phyloP scores from a whole-genome alignment of 2,888 invertebrate genomes.

The Drosophila affinis region DNA sequence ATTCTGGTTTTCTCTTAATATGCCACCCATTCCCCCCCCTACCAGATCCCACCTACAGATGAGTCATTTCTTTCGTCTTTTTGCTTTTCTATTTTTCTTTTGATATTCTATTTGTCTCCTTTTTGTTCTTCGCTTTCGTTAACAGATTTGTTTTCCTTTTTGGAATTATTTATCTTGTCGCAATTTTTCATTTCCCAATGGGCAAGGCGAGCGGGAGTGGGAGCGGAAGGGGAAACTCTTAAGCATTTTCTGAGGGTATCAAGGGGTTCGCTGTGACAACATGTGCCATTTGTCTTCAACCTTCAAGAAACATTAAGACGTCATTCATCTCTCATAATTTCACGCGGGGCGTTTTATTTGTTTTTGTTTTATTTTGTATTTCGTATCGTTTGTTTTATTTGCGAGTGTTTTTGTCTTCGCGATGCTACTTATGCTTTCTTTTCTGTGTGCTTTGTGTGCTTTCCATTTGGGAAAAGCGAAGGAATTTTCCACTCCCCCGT shows the following conservation, averaged over 20 bases:
- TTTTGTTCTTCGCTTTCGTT: constrained; percentile 24
- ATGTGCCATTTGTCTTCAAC: constrained; percentile 73
- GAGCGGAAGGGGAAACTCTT: constrained; percentile 7
- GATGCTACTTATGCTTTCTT: neutral
- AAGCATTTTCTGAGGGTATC: constrained; percentile 16
- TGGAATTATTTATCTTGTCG: constrained; percentile 50
- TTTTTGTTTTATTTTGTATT: constrained; percentile 21
- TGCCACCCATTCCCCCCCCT: neutral
- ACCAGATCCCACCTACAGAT: neutral
- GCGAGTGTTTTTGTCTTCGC: constrained; percentile 50
- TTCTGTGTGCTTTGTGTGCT: neutral
- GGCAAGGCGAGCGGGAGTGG: neutral
- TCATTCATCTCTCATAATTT: constrained; percentile 78
- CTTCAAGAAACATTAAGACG: constrained; percentile 76
- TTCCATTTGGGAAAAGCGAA: neutral
- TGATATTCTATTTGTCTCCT: constrained; percentile 5
- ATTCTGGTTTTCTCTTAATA: neutral
- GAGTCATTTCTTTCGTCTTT: constrained; percentile 13
- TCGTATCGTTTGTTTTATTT: constrained; percentile 25
- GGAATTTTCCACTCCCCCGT: neutral
- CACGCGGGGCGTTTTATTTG: constrained; percentile 23
- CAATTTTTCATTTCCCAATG: constrained; percentile 31
- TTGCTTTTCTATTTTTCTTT: constrained; percentile 23
- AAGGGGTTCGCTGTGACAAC: constrained; percentile 47
- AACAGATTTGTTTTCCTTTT: constrained; percentile 49